These are phyloP conservation scores for Chouioia cunea DNA, from an alignment of 2,888 invertebrate species.

Conservation along the genomic window DNA sequence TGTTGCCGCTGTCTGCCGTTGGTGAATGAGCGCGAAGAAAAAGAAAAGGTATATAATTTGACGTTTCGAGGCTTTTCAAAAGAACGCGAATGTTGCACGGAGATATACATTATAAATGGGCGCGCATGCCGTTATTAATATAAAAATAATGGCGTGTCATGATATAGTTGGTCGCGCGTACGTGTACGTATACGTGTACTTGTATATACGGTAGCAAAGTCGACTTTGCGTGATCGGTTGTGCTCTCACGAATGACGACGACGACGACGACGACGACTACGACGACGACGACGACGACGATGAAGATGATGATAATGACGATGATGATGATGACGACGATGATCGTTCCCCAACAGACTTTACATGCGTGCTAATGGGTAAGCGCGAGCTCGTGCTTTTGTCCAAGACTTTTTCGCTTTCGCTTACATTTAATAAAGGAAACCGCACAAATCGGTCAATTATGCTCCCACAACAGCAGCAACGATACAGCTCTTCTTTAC, in stretches of 20 bases:
- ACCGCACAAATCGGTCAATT: constrained; percentile 48
- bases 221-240: constrained; percentile 55
- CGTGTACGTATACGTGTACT: background rate
- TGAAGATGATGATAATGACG: too few relatives aligned
- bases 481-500: constrained; percentile 4
- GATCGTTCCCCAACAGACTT: too few relatives aligned
- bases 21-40: too few relatives aligned
- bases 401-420: constrained; percentile 57
- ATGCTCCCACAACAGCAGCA: constrained; percentile 22
- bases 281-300: too few relatives aligned
- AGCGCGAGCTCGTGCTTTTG: constrained; percentile 61
- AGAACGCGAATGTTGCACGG: too few relatives aligned
- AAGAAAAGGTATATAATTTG: too few relatives aligned
- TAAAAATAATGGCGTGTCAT: constrained; percentile 45
- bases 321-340: too few relatives aligned
- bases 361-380: constrained; percentile 65
- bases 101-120: too few relatives aligned
- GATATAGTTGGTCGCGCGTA: too few relatives aligned
- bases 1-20: too few relatives aligned
- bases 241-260: constrained; percentile 68
- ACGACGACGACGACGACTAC: too few relatives aligned
- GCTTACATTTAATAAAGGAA: constrained; percentile 47
- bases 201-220: constrained; percentile 46
- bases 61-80: too few relatives aligned
- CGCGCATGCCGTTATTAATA: constrained; percentile 42